phyloP scores from a whole-genome alignment of 2,797 vertebrate genomes.

The Diplodus puntazzo region DNA sequence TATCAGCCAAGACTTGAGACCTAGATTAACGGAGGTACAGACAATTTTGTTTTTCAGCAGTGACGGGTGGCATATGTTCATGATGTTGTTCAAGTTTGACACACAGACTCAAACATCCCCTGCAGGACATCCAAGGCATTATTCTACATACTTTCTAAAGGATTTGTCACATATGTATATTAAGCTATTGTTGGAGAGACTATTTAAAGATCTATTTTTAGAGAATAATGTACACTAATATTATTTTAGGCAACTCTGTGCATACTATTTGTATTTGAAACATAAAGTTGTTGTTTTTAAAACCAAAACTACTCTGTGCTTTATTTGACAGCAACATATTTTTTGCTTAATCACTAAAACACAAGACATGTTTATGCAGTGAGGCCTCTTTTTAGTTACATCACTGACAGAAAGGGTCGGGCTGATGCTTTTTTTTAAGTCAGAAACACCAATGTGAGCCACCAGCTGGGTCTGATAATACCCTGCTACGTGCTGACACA shows the following conservation, averaged over 20 bases:
- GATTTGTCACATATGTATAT: slow-evolving; percentile 87
- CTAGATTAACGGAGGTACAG: slow-evolving; percentile 26
- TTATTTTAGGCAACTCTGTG: slow-evolving; percentile 71
- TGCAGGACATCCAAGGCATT: slow-evolving; percentile 65
- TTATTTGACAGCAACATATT: slow-evolving; percentile 23
- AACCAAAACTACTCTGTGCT: slow-evolving; percentile 42
- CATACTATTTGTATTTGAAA: slow-evolving; percentile 73
- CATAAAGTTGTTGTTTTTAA: slow-evolving; percentile 71
- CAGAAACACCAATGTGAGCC: not conserved
- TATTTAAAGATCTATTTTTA: slow-evolving; percentile 90
- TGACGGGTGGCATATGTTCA: slow-evolving; percentile 3
- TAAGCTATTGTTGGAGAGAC: slow-evolving; percentile 83
- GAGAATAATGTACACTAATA: slow-evolving; percentile 80
- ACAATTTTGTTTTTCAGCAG: slow-evolving; percentile 10
- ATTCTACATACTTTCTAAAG: slow-evolving; percentile 71
- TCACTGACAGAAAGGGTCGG: not conserved
- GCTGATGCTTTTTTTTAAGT: not conserved
- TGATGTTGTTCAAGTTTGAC: slow-evolving; percentile 7
- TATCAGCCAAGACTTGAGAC: slow-evolving; percentile 16
- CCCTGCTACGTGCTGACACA: not conserved
- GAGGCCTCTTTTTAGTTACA: slow-evolving; percentile 28
- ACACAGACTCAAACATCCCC: slow-evolving; percentile 48
- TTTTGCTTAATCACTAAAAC: not conserved
- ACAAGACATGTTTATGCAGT: slow-evolving; percentile 15
- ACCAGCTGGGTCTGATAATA: not conserved